A percentile compares a stretch with the other conserved stretches of the same genome.
Conservation (phyloP, 2,888 invertebrate species). For the Hemithea aestivaria region DNA sequence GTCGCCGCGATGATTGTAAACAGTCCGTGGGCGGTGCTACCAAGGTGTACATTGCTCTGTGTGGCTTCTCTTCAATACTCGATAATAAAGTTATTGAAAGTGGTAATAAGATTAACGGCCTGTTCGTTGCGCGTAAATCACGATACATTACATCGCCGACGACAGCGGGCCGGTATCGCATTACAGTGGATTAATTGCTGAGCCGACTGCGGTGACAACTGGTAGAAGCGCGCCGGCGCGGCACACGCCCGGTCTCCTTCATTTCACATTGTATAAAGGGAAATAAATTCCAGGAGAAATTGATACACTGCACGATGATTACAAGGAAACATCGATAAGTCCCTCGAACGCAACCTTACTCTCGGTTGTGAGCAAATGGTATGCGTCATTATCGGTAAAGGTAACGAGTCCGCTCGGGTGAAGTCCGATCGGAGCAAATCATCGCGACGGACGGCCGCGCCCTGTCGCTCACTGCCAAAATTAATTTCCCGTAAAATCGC, state of each 20-base stretch:
- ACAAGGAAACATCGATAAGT: constrained; percentile 51
- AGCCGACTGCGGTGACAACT: constrained; percentile 56
- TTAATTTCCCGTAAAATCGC: constrained; percentile 75
- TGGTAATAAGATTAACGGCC: constrained; percentile 77
- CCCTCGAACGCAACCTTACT: constrained; percentile 52
- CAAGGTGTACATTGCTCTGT: constrained; percentile 60
- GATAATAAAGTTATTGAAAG: constrained; percentile 78
- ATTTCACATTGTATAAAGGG: too few species aligned
- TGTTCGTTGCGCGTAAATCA: constrained; percentile 72
- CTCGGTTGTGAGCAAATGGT: constrained; percentile 61
- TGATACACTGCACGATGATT: constrained; percentile 32
- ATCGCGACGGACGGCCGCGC: constrained; percentile 49
- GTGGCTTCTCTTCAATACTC: constrained; percentile 43
- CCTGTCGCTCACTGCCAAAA: constrained; percentile 72
- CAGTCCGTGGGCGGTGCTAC: constrained; percentile 42
- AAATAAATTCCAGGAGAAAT: too few species aligned
- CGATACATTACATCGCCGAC: constrained; percentile 73
- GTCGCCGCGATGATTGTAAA: constrained; percentile 40
- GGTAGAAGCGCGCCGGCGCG: constrained; percentile 46
- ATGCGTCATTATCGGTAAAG: constrained; percentile 65
- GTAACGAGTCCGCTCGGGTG: constrained; percentile 56
- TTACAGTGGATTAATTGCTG: constrained; percentile 74
- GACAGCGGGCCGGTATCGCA: constrained; percentile 72
- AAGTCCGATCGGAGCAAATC: constrained; percentile 69
- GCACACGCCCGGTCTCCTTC: too few species aligned